Percentiles rank a stretch among this genome's conserved stretches.
phyloP scores from a whole-genome alignment of 2,797 vertebrate species.

The Dendrocincla fuliginosa region DNA sequence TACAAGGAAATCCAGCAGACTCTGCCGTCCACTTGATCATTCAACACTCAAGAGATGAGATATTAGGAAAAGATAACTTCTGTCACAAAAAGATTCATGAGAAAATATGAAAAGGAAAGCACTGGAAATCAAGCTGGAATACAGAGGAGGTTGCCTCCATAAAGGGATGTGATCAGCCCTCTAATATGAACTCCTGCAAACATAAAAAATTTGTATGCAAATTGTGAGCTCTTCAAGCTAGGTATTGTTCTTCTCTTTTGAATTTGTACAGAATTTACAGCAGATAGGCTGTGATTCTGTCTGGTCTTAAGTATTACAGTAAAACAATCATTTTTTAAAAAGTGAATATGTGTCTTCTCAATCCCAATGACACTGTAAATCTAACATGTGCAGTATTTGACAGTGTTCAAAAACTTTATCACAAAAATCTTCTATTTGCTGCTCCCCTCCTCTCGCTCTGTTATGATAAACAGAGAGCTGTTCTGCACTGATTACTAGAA shows the following conservation, averaged over 20 bases:
- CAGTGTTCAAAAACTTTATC: not conserved
- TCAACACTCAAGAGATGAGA: not conserved
- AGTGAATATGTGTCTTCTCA: not conserved
- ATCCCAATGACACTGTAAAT: not conserved
- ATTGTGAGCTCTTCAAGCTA: not conserved
- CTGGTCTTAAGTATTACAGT: not conserved
- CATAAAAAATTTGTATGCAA: not conserved
- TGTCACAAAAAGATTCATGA: not conserved
- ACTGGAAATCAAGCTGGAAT: not conserved
- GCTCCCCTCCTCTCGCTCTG: not conserved
- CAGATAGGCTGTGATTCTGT: not conserved
- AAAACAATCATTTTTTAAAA: not conserved
- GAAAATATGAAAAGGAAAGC: not conserved
- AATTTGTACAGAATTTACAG: not conserved
- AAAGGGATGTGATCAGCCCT: not conserved
- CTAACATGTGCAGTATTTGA: not conserved
- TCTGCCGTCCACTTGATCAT: no score
- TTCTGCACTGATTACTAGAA: not conserved
- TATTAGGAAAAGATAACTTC: not conserved
- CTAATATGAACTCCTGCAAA: not conserved
- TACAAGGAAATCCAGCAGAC: not conserved
- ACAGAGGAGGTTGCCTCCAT: not conserved
- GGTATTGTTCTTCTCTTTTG: not conserved
- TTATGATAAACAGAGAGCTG: not conserved
- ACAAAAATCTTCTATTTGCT: not conserved